Evolutionary conservation across 2,113 vertebrate species (phyloP).

Genomic region (Xiphophorus hellerii): DNA sequence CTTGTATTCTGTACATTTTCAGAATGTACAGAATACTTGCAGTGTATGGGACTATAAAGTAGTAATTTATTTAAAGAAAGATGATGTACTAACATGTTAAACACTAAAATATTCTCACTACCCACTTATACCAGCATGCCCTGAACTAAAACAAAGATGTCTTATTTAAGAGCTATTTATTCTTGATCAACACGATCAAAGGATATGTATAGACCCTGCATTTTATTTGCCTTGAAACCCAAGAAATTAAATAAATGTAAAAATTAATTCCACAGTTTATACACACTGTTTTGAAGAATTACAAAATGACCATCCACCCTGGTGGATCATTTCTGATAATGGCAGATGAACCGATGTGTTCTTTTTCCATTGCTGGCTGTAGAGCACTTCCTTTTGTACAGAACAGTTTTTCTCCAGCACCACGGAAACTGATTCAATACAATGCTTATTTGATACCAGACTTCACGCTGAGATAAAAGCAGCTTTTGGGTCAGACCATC

Average conservation of each 20-base stretch:
- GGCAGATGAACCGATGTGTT: constrained; percentile 34
- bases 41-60: not conserved
- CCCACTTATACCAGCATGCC: not conserved
- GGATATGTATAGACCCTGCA: not conserved
- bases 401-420: constrained; percentile 75
- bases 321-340: not conserved
- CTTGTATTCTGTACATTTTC: not conserved
- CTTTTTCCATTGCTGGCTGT: constrained; percentile 56
- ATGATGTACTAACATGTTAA: not conserved
- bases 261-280: not conserved
- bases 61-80: not conserved
- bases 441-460: not conserved
- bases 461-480: constrained; percentile 61
- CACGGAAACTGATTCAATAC: not conserved
- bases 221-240: not conserved
- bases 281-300: not conserved
- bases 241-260: not conserved
- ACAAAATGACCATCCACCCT: not conserved
- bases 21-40: no score
- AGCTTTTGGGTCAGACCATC: constrained; percentile 69
- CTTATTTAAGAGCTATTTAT: not conserved
- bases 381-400: constrained; percentile 76
- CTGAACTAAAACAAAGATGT: not conserved
- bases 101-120: not conserved
- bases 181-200: not conserved